These are phyloP conservation scores for Deilephila porcellus DNA, from an alignment of 2,888 invertebrate genomes.

Conservation along the genomic window DNA sequence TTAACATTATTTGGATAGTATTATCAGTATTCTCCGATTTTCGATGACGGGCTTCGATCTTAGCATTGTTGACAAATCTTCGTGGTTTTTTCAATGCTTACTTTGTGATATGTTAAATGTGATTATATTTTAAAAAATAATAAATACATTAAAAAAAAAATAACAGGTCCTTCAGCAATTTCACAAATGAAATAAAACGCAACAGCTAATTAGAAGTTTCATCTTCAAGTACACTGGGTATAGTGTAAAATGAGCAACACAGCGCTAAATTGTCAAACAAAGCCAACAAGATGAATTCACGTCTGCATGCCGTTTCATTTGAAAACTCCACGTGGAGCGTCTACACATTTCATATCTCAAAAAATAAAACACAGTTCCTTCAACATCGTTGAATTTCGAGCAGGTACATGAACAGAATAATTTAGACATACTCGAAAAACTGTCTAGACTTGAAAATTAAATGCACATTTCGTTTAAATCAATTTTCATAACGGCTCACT, in stretches of 20 bases:
- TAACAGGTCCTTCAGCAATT: not conserved
- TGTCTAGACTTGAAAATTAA: slow-evolving; percentile 17
- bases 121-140: too few relatives aligned
- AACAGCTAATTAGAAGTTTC: too few relatives aligned
- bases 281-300: not conserved
- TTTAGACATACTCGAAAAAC: not conserved
- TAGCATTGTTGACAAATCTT: too few relatives aligned
- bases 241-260: not conserved
- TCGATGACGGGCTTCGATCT: too few relatives aligned
- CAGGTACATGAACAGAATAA: not conserved
- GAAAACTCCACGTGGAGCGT: slow-evolving; percentile 2
- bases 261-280: not conserved
- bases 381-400: slow-evolving; percentile 6
- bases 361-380: slow-evolving; percentile 20
- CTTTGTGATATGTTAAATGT: too few relatives aligned
- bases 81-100: too few relatives aligned
- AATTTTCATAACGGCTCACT: too few relatives aligned
- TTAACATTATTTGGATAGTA: too few relatives aligned
- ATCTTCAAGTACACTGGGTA: not conserved
- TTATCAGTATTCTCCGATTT: too few relatives aligned
- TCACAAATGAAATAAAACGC: not conserved
- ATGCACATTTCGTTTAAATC: not conserved
- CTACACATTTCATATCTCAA: slow-evolving; percentile 18
- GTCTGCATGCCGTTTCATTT: not conserved
- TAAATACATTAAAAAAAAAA: too few relatives aligned